These are phyloP conservation scores for Amaurobius ferox DNA, from an alignment of 2,888 invertebrate genomes.

Conservation along the genomic window DNA sequence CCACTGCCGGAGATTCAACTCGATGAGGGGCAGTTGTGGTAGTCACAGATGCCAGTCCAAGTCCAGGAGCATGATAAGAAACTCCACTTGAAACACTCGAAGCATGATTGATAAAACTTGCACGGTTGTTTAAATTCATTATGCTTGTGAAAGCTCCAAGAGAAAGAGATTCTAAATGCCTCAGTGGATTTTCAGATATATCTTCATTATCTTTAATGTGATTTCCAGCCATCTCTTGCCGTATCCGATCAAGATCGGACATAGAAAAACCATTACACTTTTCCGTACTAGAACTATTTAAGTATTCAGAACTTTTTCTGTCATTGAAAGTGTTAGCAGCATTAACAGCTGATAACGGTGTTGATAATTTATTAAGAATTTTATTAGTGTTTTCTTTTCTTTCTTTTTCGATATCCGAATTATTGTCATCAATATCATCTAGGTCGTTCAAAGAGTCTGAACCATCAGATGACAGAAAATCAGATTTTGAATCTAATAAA, in stretches of 20 bases:
- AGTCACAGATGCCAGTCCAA: slow-evolving; percentile 77
- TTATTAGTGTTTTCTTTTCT: slow-evolving; percentile 73
- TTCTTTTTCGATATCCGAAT: slow-evolving; percentile 74
- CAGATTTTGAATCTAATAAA: slow-evolving; percentile 73
- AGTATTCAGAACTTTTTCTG: slow-evolving; percentile 7
- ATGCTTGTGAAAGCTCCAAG: slow-evolving; percentile 80
- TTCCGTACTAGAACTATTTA: slow-evolving; percentile 9
- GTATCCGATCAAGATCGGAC: slow-evolving; percentile 29
- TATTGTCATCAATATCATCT: slow-evolving; percentile 75
- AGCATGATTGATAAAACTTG: slow-evolving; percentile 32
- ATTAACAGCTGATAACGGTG: slow-evolving; percentile 25
- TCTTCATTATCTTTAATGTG: slow-evolving; percentile 78
- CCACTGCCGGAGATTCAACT: slow-evolving; percentile 77
- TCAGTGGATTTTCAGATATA: slow-evolving; percentile 83
- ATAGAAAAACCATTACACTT: slow-evolving; percentile 50
- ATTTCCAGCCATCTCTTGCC: slow-evolving; percentile 26
- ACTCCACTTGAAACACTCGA: slow-evolving; percentile 62
- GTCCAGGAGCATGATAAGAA: slow-evolving; percentile 76
- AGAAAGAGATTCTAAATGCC: slow-evolving; percentile 87
- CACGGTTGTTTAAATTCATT: slow-evolving; percentile 42
- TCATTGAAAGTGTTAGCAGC: background rate
- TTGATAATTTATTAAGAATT: slow-evolving; percentile 13
- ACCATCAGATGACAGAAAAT: slow-evolving; percentile 69
- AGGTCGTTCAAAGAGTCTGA: slow-evolving; percentile 63
- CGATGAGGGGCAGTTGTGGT: slow-evolving; percentile 80